A percentile compares a stretch with the other conserved stretches of the same genome.
phyloP scores from a whole-genome alignment of 2,113 vertebrate species.

The Phyllostomus discolor region DNA sequence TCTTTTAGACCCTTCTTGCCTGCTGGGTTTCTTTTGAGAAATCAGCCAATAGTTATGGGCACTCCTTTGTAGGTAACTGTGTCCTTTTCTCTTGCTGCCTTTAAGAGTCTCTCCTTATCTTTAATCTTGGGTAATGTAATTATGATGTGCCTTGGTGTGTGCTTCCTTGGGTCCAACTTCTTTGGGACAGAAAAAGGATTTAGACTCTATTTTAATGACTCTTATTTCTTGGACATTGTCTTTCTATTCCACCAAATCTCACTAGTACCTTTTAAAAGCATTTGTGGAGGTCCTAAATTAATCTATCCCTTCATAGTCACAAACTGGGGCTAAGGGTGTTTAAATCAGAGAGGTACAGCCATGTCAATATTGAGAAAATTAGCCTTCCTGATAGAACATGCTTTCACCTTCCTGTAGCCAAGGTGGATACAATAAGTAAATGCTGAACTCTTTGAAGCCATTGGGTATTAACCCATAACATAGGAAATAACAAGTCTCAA shows the following conservation, averaged over 20 bases:
- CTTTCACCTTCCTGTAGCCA: not conserved
- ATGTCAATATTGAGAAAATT: slow-evolving; percentile 3
- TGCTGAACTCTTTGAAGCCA: not conserved
- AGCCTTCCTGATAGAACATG: not conserved
- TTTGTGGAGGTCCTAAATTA: slow-evolving; percentile 46
- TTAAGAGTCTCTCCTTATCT: no score
- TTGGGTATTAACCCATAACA: not conserved
- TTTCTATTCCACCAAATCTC: not conserved
- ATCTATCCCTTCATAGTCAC: slow-evolving; percentile 4
- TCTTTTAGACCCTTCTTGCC: no score
- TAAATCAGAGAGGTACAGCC: not conserved
- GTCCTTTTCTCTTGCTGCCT: no score
- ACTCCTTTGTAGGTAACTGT: no score
- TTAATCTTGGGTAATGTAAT: no score
- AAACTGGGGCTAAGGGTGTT: not conserved
- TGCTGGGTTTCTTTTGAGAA: no score
- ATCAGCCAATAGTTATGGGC: no score
- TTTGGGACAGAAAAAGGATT: not conserved
- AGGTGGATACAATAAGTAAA: not conserved
- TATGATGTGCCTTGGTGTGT: no score
- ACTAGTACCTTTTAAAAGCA: slow-evolving; percentile 16
- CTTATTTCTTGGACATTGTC: not conserved
- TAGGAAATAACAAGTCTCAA: not conserved
- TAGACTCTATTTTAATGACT: not conserved
- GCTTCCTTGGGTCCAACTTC: no score